A percentile compares a stretch with the other conserved stretches of the same genome.
phyloP scores from a whole-genome alignment of 2,888 invertebrate genomes.

The Drosophila neotestacea region DNA sequence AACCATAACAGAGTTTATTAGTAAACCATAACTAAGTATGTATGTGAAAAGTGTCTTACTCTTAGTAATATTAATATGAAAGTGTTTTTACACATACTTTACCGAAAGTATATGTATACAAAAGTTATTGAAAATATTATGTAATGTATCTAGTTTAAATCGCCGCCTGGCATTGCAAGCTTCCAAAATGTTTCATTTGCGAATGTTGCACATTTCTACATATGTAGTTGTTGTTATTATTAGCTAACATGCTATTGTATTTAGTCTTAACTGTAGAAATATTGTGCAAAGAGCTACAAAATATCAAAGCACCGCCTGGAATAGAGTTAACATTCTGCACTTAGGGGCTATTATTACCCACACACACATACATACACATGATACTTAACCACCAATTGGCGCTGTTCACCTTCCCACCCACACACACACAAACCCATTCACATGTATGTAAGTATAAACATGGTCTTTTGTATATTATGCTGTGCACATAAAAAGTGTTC shows the following conservation, averaged over 20 bases:
- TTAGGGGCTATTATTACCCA: constrained; percentile 45
- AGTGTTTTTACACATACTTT: too few relatives aligned
- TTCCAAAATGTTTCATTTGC: too few relatives aligned
- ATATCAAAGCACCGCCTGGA: constrained; percentile 22
- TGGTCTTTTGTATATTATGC: constrained; percentile 30
- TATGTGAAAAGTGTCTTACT: too few relatives aligned
- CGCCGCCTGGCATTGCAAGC: too few relatives aligned
- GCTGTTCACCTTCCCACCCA: constrained; percentile 20
- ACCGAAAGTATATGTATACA: too few relatives aligned
- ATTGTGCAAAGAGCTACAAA: constrained; percentile 28
- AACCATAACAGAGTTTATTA: too few relatives aligned
- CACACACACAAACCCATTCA: constrained; percentile 3
- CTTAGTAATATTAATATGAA: too few relatives aligned
- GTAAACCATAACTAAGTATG: too few relatives aligned
- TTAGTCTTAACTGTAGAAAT: constrained; percentile 6
- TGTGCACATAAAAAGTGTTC: constrained; percentile 28
- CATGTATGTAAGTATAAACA: constrained; percentile 27
- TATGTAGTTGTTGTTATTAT: neutral
- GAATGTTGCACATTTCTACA: neutral
- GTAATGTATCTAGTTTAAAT: too few relatives aligned
- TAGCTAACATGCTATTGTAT: neutral
- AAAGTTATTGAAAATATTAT: too few relatives aligned
- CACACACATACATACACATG: neutral
- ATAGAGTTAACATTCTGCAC: constrained; percentile 30
- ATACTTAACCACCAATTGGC: constrained; percentile 57